Conservation (phyloP, 2,113 vertebrate genomes). For the Paradoxurus hermaphroditus region DNA sequence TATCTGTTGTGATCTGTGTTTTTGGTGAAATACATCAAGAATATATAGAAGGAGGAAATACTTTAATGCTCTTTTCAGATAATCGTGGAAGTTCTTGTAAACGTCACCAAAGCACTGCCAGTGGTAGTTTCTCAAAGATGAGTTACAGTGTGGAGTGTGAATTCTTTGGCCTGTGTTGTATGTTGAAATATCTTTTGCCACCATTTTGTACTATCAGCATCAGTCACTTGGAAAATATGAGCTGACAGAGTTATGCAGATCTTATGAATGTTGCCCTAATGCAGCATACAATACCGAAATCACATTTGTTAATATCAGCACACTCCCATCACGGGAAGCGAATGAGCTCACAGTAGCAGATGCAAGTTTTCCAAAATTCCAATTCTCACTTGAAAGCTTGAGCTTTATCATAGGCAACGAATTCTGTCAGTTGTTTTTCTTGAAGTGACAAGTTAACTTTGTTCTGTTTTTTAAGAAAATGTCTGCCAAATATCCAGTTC, state of each 20-base stretch:
- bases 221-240: neutral
- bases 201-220: neutral
- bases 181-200: neutral
- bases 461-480: neutral
- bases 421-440: slow-evolving; percentile 36
- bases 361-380: slow-evolving; percentile 24
- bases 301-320: neutral
- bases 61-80: neutral
- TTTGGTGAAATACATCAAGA: neutral
- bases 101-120: neutral
- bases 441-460: slow-evolving; percentile 28
- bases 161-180: neutral
- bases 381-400: slow-evolving; percentile 31
- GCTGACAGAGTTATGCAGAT: neutral
- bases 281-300: neutral
- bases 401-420: slow-evolving; percentile 26
- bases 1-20: neutral
- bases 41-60: neutral
- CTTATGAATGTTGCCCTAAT: neutral
- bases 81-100: neutral
- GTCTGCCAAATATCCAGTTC: slow-evolving; percentile 7
- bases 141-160: neutral
- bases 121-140: neutral
- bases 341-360: neutral
- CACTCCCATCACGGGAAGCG: neutral